Conservation (phyloP, 2,888 invertebrate species). For the Agriotes lineatus region DNA sequence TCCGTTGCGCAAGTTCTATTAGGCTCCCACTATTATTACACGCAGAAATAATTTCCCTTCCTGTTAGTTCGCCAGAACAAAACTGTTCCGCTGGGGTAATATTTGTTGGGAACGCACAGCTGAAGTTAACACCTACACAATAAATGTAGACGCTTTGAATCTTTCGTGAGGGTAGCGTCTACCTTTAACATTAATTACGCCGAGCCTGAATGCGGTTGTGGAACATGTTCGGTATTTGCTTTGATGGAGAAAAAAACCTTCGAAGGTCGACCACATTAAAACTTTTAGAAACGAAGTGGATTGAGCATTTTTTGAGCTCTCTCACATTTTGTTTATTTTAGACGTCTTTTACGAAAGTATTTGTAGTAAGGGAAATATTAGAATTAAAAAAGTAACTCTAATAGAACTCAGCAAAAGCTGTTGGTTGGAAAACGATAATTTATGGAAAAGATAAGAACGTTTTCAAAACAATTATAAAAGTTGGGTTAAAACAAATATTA, state of each 20-base stretch:
- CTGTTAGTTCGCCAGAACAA: slow-evolving; percentile 15
- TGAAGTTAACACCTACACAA: slow-evolving; percentile 37
- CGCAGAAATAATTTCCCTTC: slow-evolving; percentile 18
- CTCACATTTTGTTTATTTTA: no score
- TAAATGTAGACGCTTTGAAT: slow-evolving; percentile 34
- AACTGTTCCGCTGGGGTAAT: slow-evolving; percentile 24
- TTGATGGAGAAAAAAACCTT: not conserved
- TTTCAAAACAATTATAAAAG: no score
- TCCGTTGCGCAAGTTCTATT: slow-evolving; percentile 21
- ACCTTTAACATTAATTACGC: slow-evolving; percentile 25
- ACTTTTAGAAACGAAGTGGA: no score
- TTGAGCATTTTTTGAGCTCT: no score
- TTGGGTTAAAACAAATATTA: no score
- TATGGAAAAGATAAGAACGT: no score
- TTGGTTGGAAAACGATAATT: no score
- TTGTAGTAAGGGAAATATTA: no score
- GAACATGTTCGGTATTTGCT: not conserved
- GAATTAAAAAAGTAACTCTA: no score
- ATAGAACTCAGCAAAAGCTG: no score
- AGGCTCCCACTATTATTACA: slow-evolving; percentile 24
- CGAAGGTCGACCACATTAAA: no score
- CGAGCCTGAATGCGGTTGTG: not conserved
- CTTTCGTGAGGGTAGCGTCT: slow-evolving; percentile 26
- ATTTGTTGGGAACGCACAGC: slow-evolving; percentile 34
- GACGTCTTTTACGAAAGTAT: no score